Evolutionary conservation across 2,113 vertebrate species (phyloP).

Genomic region (Hyperoodon ampullatus): DNA sequence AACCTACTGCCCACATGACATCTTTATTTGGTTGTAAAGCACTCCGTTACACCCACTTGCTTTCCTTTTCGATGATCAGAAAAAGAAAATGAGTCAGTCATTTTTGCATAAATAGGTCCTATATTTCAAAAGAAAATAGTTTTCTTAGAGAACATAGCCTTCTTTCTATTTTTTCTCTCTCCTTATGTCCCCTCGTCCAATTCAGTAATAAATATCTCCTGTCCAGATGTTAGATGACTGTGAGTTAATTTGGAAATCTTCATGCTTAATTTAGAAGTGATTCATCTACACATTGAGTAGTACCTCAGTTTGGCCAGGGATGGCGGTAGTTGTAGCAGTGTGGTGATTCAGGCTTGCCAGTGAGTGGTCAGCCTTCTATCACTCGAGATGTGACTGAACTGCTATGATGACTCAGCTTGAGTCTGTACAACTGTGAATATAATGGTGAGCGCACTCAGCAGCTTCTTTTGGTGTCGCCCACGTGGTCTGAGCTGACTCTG

Average conservation of each 20-base stretch:
- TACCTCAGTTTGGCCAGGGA: conserved; percentile 10
- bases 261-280: conserved; percentile 70
- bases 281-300: conserved; percentile 45
- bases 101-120: conserved; percentile 70
- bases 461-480: background rate
- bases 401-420: background rate
- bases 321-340: background rate
- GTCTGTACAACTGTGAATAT: background rate
- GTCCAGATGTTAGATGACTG: conserved; percentile 34
- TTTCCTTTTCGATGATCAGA: conserved; percentile 59
- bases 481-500: background rate
- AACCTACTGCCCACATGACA: conserved; percentile 47
- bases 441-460: background rate
- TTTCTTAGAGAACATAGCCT: conserved; percentile 63
- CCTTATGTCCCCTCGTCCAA: background rate
- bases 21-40: conserved; percentile 75
- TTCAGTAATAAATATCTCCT: background rate
- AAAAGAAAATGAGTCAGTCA: conserved; percentile 66
- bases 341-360: background rate
- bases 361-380: background rate
- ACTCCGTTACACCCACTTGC: background rate
- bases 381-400: background rate
- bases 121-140: conserved; percentile 64
- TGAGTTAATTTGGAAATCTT: conserved; percentile 68
- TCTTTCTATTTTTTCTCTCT: conserved; percentile 52